phyloP scores from a whole-genome alignment of 2,888 invertebrate genomes.

The Boloria selene region DNA sequence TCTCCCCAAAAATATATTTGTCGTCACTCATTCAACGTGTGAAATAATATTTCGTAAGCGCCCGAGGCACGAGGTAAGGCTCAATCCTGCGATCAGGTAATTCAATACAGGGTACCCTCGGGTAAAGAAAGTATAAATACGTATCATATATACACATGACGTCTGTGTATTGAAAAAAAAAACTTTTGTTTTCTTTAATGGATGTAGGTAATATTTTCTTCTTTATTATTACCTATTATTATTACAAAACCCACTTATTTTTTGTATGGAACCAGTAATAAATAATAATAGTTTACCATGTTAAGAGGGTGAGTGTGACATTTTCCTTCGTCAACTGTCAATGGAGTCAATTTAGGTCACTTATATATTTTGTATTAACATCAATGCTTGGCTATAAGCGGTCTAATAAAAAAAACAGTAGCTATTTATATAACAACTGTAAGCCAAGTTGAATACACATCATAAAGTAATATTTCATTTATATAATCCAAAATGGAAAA shows the following conservation, averaged over 20 bases:
- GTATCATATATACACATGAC: conserved; percentile 17
- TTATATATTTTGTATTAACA: conserved; percentile 17
- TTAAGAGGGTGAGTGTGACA: conserved; percentile 17
- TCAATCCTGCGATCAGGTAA: conserved; percentile 52
- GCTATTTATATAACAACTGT: too few species aligned
- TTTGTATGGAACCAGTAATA: conserved; percentile 4
- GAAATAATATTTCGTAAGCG: conserved; percentile 67
- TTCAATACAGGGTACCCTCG: conserved; percentile 55
- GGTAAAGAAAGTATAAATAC: conserved; percentile 44
- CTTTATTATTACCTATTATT: neutral
- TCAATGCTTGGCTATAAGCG: neutral
- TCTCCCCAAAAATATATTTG: conserved; percentile 46
- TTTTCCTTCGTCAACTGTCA: conserved; percentile 25
- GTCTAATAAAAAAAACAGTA: conserved; percentile 8
- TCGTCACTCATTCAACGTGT: conserved; percentile 60
- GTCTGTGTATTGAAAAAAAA: neutral
- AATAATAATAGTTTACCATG: conserved; percentile 1
- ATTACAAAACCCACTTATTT: neutral
- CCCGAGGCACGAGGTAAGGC: conserved; percentile 52
- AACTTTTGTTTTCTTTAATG: neutral
- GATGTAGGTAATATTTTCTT: too few species aligned
- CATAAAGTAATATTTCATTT: too few species aligned
- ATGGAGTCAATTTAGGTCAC: conserved; percentile 21
- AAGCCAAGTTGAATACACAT: too few species aligned
- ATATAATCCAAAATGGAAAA: conserved; percentile 5